phyloP scores from a whole-genome alignment of 2,113 vertebrate genomes.

The Pholis gunnellus region DNA sequence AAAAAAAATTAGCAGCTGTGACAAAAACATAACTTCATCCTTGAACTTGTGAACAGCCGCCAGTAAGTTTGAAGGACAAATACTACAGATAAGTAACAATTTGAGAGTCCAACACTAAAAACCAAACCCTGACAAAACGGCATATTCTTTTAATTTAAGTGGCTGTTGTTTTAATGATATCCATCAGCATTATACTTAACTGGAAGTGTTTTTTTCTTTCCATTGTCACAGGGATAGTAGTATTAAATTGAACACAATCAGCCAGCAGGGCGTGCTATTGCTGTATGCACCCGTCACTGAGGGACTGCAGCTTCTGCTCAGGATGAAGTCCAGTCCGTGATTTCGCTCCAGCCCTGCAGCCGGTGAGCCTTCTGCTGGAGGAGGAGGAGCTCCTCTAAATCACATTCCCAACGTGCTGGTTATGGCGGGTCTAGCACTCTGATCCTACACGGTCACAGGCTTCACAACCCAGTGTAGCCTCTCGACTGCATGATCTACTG shows the following conservation, averaged over 20 bases:
- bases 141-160: not conserved
- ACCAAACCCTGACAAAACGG: conserved; percentile 24
- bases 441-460: conserved; percentile 23
- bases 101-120: conserved; percentile 46
- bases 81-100: conserved; percentile 18
- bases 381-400: conserved; percentile 66
- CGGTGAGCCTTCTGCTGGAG: conserved; percentile 54
- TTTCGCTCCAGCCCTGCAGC: conserved; percentile 65
- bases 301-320: conserved; percentile 44
- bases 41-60: conserved; percentile 19
- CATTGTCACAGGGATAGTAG: not conserved
- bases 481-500: not conserved
- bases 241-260: not conserved
- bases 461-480: conserved; percentile 2
- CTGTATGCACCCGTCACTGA: conserved; percentile 13
- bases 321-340: conserved; percentile 47
- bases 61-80: conserved; percentile 31
- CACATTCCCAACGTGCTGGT: conserved; percentile 63
- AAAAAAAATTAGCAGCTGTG: conserved; percentile 40
- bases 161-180: not conserved
- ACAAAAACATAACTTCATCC: conserved; percentile 6
- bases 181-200: not conserved
- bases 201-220: not conserved
- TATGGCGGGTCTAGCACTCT: conserved; percentile 52
- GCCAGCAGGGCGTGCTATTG: conserved; percentile 75